Evolutionary conservation across 2,797 vertebrate genomes (phyloP).

Genomic region (Mus caroli): DNA sequence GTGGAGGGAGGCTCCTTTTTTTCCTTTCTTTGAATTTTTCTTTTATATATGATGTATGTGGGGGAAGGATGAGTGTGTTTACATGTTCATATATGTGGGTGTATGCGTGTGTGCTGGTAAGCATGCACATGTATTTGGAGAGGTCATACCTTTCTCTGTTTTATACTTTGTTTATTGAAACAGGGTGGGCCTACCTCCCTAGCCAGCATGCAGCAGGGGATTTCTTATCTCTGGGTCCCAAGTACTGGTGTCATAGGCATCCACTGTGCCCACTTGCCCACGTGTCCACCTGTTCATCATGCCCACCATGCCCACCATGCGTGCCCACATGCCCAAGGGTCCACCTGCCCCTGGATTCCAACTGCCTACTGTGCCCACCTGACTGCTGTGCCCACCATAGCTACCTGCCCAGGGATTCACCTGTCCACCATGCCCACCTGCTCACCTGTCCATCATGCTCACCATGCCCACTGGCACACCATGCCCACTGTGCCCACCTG

Average conservation of each 20-base stretch:
- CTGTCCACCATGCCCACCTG: too few relatives aligned
- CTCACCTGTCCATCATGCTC: too few relatives aligned
- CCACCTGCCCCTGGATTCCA: too few relatives aligned
- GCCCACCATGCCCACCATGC: too few relatives aligned
- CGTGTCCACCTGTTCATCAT: not conserved
- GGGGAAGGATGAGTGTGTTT: not conserved
- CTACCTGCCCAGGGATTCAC: too few relatives aligned
- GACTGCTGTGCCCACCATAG: too few relatives aligned
- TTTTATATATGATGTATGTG: not conserved
- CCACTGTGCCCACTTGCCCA: too few relatives aligned
- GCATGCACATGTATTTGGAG: not conserved
- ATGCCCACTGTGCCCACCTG: too few relatives aligned
- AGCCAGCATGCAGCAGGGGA: not conserved
- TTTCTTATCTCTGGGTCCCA: not conserved
- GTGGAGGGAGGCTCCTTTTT: not conserved
- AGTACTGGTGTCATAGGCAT: not conserved
- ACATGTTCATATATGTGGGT: not conserved
- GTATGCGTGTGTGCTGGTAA: not conserved
- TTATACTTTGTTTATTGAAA: not conserved
- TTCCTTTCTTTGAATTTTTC: not conserved
- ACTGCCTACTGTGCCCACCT: too few relatives aligned
- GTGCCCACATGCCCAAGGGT: too few relatives aligned
- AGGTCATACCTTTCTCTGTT: not conserved
- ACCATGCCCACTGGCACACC: too few relatives aligned
- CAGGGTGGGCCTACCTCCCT: not conserved